phyloP scores from a whole-genome alignment of 2,113 vertebrate species.

The Acrocephalus kingi region DNA sequence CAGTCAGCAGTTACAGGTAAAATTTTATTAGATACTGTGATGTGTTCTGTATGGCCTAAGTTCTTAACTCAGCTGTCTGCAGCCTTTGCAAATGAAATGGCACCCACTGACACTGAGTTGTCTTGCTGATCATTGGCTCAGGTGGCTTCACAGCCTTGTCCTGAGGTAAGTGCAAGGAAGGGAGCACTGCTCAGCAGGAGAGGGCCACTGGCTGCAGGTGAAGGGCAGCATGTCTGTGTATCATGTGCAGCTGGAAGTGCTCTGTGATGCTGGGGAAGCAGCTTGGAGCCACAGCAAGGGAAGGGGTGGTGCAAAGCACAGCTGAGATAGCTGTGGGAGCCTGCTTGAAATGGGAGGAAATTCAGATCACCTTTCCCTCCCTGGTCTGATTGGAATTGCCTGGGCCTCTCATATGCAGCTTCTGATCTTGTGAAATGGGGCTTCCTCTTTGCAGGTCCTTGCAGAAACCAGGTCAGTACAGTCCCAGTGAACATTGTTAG shows the following conservation, averaged over 20 bases:
- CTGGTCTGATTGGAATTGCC: background rate
- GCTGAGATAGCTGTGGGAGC: background rate
- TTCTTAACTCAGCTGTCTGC: background rate
- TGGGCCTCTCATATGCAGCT: background rate
- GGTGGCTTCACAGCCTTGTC: background rate
- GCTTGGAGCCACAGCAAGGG: background rate
- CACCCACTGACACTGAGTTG: background rate
- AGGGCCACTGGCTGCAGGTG: background rate
- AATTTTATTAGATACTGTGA: background rate
- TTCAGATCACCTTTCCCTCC: background rate
- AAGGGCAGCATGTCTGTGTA: background rate
- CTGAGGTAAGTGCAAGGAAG: background rate
- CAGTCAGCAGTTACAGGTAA: background rate
- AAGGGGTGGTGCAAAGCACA: background rate
- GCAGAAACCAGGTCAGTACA: background rate
- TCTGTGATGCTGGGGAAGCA: background rate
- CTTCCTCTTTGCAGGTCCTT: background rate
- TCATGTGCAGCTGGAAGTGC: accelerated
- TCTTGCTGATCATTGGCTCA: background rate
- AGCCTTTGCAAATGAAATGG: background rate
- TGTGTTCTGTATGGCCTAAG: background rate
- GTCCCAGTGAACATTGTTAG: background rate
- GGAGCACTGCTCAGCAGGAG: background rate
- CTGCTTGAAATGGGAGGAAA: background rate
- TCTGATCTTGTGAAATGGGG: background rate